Evolutionary conservation across 2,888 invertebrate species (phyloP).

Genomic region (Acleris emargana): DNA sequence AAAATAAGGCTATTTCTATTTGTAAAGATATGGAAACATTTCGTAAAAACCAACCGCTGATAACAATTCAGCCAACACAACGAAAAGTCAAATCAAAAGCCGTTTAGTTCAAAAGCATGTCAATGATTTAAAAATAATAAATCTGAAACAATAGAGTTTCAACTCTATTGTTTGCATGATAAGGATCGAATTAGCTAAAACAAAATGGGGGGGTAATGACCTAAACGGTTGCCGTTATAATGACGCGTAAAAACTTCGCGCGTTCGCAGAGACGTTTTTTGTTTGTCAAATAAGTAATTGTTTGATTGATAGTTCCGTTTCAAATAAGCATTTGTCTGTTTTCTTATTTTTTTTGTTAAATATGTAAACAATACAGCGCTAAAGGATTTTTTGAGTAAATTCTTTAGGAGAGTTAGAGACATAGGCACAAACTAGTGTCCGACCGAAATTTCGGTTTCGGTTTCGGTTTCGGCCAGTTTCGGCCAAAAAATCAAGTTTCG

Average conservation of each 20-base stretch:
- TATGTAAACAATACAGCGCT: too few relatives aligned
- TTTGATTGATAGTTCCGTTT: conserved; percentile 25
- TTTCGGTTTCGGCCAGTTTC: too few relatives aligned
- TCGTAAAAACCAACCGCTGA: neutral
- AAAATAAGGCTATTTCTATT: neutral
- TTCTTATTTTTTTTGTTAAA: neutral
- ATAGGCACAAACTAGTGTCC: too few relatives aligned
- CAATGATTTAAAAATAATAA: conserved; percentile 30
- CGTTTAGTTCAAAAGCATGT: conserved; percentile 32
- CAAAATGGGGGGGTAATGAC: conserved; percentile 26
- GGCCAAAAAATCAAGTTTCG: too few relatives aligned
- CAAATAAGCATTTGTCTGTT: neutral
- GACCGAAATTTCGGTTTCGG: too few relatives aligned
- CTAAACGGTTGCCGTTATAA: conserved; percentile 31
- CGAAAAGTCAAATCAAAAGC: conserved; percentile 32
- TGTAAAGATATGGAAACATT: too few relatives aligned
- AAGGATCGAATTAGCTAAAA: conserved; percentile 31
- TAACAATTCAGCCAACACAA: conserved; percentile 27
- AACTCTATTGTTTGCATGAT: conserved; percentile 25
- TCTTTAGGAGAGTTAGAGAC: too few relatives aligned
- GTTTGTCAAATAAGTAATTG: conserved; percentile 28
- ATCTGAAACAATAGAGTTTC: conserved; percentile 20
- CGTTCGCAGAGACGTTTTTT: conserved; percentile 32
- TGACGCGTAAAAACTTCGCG: conserved; percentile 35
- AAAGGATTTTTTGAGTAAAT: too few relatives aligned